Base-by-base conservation (phyloP, 92 coral and sea anemone species). In the Plumapathes pennacea region DNA sequence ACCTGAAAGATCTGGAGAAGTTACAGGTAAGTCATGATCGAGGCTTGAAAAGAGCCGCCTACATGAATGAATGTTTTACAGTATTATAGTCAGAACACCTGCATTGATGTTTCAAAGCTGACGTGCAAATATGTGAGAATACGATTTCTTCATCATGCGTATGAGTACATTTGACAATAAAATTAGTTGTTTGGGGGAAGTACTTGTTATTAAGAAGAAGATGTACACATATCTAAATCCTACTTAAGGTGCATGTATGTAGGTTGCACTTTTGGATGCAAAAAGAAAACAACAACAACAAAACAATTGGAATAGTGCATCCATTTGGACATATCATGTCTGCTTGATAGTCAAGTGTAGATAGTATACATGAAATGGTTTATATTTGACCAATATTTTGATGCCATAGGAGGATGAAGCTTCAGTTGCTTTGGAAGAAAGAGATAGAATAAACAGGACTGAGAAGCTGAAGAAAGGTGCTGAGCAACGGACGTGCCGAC, bases 1-100 rank as follows among this genome's bases (percentile, higher is more conserved):
- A 81, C n/a, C 85, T 83, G 61, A 74, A 86, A 32, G 90, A 89
- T 41, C 47, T 92, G 51, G 79, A 85, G 60, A 73, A 71, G 10
- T 71, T 92, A 3, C 98, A 92, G 98, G 98, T 88, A 77, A 44
- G 11, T 18, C n/a, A n/a, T n/a, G n/a, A n/a, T n/a, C n/a, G n/a
- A n/a, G n/a, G n/a, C n/a, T n/a, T n/a, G n/a, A n/a, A n/a, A n/a
- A n/a, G n/a, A n/a, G n/a, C n/a, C n/a, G n/a, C n/a, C n/a, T n/a
- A n/a, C n/a, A n/a, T n/a, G n/a, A n/a, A n/a, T n/a, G n/a, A n/a
- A n/a, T n/a, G n/a, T n/a, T n/a, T n/a, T n/a, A n/a, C n/a, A n/a
- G n/a, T n/a, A n/a, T n/a, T n/a, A n/a, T n/a, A n/a, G n/a, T n/a
- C n/a, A n/a, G n/a, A n/a, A n/a, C n/a, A n/a, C n/a, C n/a, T n/a